Percentiles rank a stretch among this genome's conserved stretches.
phyloP scores from a whole-genome alignment of 30 jellyfish, hydroid and myxozoan species.

The Turritopsis dohrnii region DNA sequence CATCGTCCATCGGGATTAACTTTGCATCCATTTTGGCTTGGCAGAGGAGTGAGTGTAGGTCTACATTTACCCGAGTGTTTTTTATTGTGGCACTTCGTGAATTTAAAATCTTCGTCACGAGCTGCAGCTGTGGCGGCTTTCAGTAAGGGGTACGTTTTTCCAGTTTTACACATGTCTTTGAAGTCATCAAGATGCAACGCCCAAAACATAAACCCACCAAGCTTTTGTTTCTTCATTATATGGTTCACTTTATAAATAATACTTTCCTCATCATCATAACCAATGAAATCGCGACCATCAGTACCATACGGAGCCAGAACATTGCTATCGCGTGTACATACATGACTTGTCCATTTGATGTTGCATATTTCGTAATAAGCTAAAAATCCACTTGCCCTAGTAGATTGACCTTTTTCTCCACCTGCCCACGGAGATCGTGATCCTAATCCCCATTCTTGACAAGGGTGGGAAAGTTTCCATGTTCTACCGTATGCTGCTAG shows the following conservation, averaged over 20 bases:
- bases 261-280: constrained; percentile 48
- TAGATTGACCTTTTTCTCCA: constrained; percentile 26
- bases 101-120: not conserved
- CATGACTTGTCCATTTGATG: not conserved
- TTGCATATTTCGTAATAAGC: constrained; percentile 36
- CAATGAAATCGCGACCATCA: constrained; percentile 25
- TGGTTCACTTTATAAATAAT: constrained; percentile 14
- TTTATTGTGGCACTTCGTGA: not conserved
- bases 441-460: constrained; percentile 28
- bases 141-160: constrained; percentile 21
- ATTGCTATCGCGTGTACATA: not conserved
- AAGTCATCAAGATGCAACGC: constrained; percentile 42
- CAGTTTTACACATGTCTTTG: constrained; percentile 15
- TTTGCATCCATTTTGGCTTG: constrained; percentile 3
- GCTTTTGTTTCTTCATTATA: constrained; percentile 12
- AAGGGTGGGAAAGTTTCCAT: not conserved
- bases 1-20: constrained; percentile 10
- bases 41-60: constrained; percentile 10
- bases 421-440: constrained; percentile 1
- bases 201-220: constrained; percentile 47
- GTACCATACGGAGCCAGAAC: constrained; percentile 37
- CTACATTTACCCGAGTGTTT: not conserved
- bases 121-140: constrained; percentile 33
- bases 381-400: constrained; percentile 32
- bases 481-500: constrained; percentile 37